A percentile compares a stretch with the other conserved stretches of the same genome.
phyloP scores from a whole-genome alignment of 2,797 vertebrate genomes.

The Pseudocheirus occidentalis region DNA sequence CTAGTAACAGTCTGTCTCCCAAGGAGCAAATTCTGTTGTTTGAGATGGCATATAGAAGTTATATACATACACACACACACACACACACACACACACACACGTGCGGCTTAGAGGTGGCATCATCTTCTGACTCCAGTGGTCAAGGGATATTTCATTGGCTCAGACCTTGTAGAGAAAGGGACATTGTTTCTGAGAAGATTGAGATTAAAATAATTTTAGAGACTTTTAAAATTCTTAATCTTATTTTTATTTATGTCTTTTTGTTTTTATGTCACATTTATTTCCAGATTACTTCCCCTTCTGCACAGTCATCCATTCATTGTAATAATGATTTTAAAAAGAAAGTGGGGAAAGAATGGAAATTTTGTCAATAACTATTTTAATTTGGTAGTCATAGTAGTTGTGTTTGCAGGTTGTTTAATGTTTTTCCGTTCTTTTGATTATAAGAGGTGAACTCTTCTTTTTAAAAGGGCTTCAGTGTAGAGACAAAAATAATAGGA shows the following conservation, averaged over 20 bases:
- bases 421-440: not conserved
- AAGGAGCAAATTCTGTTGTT: not conserved
- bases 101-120: not conserved
- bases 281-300: not conserved
- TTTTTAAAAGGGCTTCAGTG: no score
- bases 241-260: not conserved
- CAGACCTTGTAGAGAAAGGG: not conserved
- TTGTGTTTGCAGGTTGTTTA: constrained; percentile 28
- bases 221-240: not conserved
- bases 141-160: not conserved
- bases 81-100: no score
- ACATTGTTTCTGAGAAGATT: not conserved
- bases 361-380: constrained; percentile 26
- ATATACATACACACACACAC: no score
- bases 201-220: not conserved
- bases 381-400: constrained; percentile 49
- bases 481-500: no score
- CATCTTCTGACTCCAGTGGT: not conserved
- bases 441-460: no score
- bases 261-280: not conserved
- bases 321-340: not conserved
- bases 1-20: not conserved
- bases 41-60: not conserved
- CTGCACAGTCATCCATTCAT: not conserved
- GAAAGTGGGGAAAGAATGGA: not conserved